These are phyloP conservation scores for Apolygus lucorum DNA, from an alignment of 1,140 invertebrate species.

Conservation along the genomic window DNA sequence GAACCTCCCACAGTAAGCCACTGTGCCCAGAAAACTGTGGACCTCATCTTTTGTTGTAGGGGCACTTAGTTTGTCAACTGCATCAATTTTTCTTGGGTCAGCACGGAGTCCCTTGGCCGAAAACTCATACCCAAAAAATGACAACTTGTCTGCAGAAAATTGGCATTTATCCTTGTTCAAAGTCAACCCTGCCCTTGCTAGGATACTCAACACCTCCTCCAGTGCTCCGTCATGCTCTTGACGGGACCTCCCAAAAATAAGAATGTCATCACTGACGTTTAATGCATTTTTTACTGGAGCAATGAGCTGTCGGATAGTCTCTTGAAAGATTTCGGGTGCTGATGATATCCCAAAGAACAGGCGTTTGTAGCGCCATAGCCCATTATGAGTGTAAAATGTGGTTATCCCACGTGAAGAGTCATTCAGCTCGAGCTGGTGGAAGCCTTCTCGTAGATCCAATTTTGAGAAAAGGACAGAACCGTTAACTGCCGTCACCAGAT, in stretches of 20 bases:
- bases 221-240: background rate
- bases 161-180: background rate
- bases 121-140: background rate
- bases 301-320: background rate
- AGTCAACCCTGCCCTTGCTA: background rate
- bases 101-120: background rate
- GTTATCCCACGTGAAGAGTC: background rate
- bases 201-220: background rate
- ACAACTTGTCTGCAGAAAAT: background rate
- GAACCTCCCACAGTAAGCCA: background rate
- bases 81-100: background rate
- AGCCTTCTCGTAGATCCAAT: background rate
- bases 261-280: background rate
- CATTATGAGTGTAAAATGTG: background rate
- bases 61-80: background rate
- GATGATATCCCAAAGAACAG: background rate
- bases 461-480: background rate
- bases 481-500: background rate
- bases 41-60: background rate
- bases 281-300: background rate
- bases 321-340: background rate
- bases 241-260: background rate
- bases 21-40: background rate
- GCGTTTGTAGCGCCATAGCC: background rate
- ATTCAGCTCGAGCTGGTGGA: background rate